Evolutionary conservation across 1,140 invertebrate species (phyloP).

Genomic region (Zaprionus vittiger): DNA sequence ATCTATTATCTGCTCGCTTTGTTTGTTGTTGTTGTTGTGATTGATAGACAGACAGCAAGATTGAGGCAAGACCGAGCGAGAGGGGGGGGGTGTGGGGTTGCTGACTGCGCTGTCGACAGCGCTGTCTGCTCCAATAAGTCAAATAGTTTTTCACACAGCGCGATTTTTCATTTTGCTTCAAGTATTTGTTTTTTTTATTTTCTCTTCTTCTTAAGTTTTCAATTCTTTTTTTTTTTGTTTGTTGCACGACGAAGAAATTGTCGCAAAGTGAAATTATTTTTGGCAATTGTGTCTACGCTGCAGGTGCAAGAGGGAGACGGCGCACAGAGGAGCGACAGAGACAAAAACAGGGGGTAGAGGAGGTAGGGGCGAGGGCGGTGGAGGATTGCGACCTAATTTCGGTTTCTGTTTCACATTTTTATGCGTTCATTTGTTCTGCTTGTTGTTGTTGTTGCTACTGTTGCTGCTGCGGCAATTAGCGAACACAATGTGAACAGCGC

Average conservation of each 20-base stretch:
- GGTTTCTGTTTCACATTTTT: conserved; percentile 48
- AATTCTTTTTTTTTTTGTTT: conserved; percentile 35
- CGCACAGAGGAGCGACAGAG: neutral
- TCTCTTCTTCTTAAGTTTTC: conserved; percentile 33
- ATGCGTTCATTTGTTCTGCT: conserved; percentile 31
- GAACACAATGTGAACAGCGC: conserved; percentile 27
- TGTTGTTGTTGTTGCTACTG: conserved; percentile 23
- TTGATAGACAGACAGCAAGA: conserved; percentile 8
- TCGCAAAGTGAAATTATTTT: conserved; percentile 75
- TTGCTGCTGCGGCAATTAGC: conserved; percentile 38
- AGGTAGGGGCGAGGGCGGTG: neutral
- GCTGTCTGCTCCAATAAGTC: conserved; percentile 78
- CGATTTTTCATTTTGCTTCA: conserved; percentile 55
- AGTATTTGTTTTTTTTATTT: conserved; percentile 44
- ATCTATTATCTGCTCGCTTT: neutral
- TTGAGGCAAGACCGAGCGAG: neutral
- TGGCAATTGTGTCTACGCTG: conserved; percentile 66
- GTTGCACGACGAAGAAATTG: conserved; percentile 64
- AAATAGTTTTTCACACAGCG: conserved; percentile 72
- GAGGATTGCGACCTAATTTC: conserved; percentile 67
- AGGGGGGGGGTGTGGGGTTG: conserved; percentile 17
- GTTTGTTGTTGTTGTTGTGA: conserved; percentile 15
- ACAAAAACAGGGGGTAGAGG: neutral
- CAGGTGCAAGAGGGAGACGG: conserved; percentile 26
- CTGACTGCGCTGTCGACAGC: conserved; percentile 26